Conservation (phyloP, 2,797 vertebrate genomes). For the Lagocephalus sceleratus region DNA sequence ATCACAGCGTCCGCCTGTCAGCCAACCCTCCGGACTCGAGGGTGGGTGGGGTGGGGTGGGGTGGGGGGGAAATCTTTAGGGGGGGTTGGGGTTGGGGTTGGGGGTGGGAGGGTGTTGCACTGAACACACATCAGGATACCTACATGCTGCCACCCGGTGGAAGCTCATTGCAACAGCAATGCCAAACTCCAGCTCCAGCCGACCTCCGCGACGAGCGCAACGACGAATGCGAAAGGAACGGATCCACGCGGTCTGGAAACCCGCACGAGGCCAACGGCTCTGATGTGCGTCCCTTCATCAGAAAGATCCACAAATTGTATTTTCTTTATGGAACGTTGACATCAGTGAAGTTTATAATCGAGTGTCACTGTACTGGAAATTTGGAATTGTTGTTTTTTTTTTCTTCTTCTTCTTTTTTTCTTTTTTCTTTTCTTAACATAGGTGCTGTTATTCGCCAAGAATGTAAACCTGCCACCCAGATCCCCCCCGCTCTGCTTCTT, state of each 20-base stretch:
- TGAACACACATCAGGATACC: conserved; percentile 41
- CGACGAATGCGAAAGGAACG: conserved; percentile 28
- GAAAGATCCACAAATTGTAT: conserved; percentile 53
- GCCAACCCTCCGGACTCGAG: conserved; percentile 16
- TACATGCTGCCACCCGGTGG: conserved; percentile 69
- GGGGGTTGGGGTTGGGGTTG: too few relatives aligned
- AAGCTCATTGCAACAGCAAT: conserved; percentile 42
- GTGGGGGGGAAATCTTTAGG: too few relatives aligned
- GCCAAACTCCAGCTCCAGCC: conserved; percentile 20
- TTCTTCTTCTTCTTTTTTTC: conserved; percentile 28
- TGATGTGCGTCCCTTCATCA: conserved; percentile 12
- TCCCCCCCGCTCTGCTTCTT: conserved; percentile 11
- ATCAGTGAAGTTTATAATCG: conserved; percentile 24
- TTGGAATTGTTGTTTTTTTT: conserved; percentile 27
- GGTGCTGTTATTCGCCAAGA: conserved; percentile 60
- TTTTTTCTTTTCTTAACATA: conserved; percentile 34
- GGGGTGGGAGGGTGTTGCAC: conserved; percentile 10
- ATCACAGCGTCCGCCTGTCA: conserved; percentile 22
- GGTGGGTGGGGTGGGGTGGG: not conserved
- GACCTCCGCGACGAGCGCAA: conserved; percentile 31
- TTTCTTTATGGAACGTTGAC: conserved; percentile 38
- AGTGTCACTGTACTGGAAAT: conserved; percentile 23
- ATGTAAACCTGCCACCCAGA: conserved; percentile 48
- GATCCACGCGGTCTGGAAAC: conserved; percentile 41
- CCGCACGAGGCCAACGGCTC: conserved; percentile 13